Evolutionary conservation across 1,140 invertebrate genomes (phyloP), one percentile per base, ranked within the genome.

Genomic region (Drosophila tsacasi): DNA sequence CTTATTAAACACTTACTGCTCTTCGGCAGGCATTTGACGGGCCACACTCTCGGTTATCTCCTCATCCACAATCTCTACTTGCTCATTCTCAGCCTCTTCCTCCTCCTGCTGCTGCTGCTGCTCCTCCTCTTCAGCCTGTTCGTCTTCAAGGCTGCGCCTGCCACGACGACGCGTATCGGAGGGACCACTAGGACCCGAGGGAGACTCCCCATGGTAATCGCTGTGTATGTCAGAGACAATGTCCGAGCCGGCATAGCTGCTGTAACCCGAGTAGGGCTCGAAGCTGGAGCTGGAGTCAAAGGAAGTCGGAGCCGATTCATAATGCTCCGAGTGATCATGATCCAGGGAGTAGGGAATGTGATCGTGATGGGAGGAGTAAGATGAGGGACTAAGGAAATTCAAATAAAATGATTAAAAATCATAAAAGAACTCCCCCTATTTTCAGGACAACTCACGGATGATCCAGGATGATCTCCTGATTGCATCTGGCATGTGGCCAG

Each of bases 181-280:
- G 17, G 65, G 46, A 5, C 64, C 74, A 25, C 59, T 64, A 0
- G 85, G 67, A 39, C 21, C 72, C 59, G 63, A 66, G 58, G 39
- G 13, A 3, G 63, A 66, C 42, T 42, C 76, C 19, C 27, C 76
- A 54, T 54, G 82, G 25, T 69, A 57, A 42, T 85, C 84, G 17
- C 73, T 40, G 1, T 73, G 55, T 19, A 79, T 61, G 55, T 89
- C 85, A 0, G 84, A 90, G 9, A 84, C 67, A 25, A 90, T 83
- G 37, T 91, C 87, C 9, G 89, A 86, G 44, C 61, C 68, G 1
- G 83, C 76, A 50, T 91, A 91, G 44, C 85, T 71, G 35, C 86
- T 65, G 19, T 92, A 92, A 15, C 75, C 87, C n/a, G 91, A 92
- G 25, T 92, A 92, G 6, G 91, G 91, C 37, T 91, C 91, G 35